Base-by-base conservation (phyloP, 1,140 invertebrate species). In the Anastatus disparis region DNA sequence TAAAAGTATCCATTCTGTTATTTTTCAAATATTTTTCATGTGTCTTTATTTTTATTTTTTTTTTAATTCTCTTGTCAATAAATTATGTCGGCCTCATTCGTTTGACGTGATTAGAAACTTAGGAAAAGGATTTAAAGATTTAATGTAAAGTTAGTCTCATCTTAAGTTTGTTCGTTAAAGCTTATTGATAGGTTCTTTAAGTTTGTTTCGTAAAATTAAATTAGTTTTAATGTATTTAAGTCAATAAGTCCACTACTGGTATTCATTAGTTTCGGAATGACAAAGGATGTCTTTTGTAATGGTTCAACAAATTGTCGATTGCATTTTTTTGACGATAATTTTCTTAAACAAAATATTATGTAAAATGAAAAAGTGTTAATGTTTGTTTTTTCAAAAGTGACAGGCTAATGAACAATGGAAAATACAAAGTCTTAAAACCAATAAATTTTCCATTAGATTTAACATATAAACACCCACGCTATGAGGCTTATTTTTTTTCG, bases 91-190 rank as follows among this genome's bases (percentile, higher is more conserved):
- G n/a, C n/a, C n/a, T n/a, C n/a, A n/a, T n/a, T n/a, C n/a, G 42
- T 44, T 44, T 53, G 53, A 20, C 29, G n/a, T 12, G 29, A 56
- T 56, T 24, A 40, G 31, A 40, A 58, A 58, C 55, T 58, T 40
- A 22, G 9, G 10, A n/a, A 46, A n/a, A 17, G 26, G 20, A 59
- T 59, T 29, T 27, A 44, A 44, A 44, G 56, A 15, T 38, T 27
- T n/a, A 4, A 26, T 26, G 38, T 26, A 27, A 42, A 44, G 13
- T 56, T 56, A 31, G 46, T 8, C 13, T 24, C 6, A n/a, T 20
- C 46, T 24, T 22, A 50, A 50, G 46, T 50, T 50, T 22, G 17
- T 50, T 29, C 52, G 52, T 53, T 29, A 27, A 29, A 53, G 24
- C 52, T 53, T 53, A 29, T 29, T 53, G 52, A 53, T 53, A 53